Conservation (phyloP, 2,888 invertebrate species). For the Galerucella calmariensis region DNA sequence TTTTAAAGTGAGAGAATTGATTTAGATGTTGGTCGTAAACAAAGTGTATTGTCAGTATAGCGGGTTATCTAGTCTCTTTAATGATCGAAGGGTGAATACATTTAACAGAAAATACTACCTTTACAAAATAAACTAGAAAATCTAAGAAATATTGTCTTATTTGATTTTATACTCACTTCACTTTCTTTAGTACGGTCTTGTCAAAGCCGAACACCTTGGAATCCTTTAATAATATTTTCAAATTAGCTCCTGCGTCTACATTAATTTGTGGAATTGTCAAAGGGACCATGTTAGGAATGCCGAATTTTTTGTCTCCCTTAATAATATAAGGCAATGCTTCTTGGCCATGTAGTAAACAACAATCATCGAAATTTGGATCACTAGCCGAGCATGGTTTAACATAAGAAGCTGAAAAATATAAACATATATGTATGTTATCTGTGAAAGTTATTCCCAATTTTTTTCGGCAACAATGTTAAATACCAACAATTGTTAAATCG, state of each 20-base stretch:
- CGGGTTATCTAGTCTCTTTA: too few species aligned
- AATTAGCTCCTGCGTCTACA: constrained; percentile 47
- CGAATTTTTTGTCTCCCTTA: constrained; percentile 55
- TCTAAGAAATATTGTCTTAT: too few species aligned
- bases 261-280: constrained; percentile 50
- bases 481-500: too few species aligned
- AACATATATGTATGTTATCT: neutral
- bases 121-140: too few species aligned
- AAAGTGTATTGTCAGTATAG: too few species aligned
- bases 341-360: constrained; percentile 50
- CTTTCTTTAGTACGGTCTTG: constrained; percentile 44
- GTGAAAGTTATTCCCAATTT: too few species aligned
- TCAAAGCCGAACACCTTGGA: constrained; percentile 50
- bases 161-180: constrained; percentile 46
- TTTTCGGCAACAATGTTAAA: too few species aligned
- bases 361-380: constrained; percentile 53
- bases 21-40: too few species aligned
- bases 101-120: too few species aligned
- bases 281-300: constrained; percentile 55
- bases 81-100: too few species aligned
- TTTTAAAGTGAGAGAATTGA: too few species aligned
- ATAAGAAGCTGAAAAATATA: constrained; percentile 52
- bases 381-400: constrained; percentile 52
- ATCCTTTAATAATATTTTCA: constrained; percentile 50
- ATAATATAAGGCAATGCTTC: constrained; percentile 51